Evolutionary conservation across 2,888 invertebrate species (phyloP), one percentile per base, ranked within the genome.

Genomic region (Piscicola geometra): DNA sequence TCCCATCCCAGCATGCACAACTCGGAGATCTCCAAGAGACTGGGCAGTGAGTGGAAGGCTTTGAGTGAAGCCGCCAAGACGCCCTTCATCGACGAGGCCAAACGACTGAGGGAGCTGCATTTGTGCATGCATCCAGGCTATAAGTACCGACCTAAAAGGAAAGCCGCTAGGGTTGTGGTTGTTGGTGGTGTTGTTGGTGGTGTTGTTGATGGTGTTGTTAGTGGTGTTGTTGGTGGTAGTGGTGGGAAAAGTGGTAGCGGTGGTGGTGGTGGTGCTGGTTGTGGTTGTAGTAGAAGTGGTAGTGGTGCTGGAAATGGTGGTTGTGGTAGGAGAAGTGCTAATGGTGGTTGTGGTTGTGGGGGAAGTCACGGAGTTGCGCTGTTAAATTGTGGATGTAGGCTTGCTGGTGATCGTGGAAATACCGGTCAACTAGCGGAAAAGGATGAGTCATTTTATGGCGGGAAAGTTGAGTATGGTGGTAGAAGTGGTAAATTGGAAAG

Each of bases 61-160:
- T 35, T 73, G 35, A 73, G 35, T 9, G 64, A 73, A 0, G 73
- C 32, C 35, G 73, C 28, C 36, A 73, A 73, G 30, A 73, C 52
- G 15, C 73, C 73, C 28, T 73, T 64, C 41, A 73, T 73, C 2
- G 73, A 73, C 41, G 73, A 73, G 35, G 73, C 73, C 15, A 73
- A 73, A 64, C 18, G 73, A 28, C 25, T 73, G 2, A 60, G 73
- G 52, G 36, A 15, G 0, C 28, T 73, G 32, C 73, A 73, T 64
- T 32, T 73, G 73, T 21, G 33, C 15, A 64, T 73, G 18, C 36
- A 60, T 73, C 73, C 73, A n/a, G 64, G 36, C n/a, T 73, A 73
- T 64, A 73, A 73, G 41, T 73, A 73, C 64, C 5, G 64, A 35
- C 73, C 73, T 5, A 73, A 73, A 32, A 25, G 73, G 35, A 73